Percentiles rank a stretch among this genome's conserved stretches.
These are phyloP conservation scores for Zelostemma sp. DNA, from an alignment of 1,140 invertebrate species.

Conservation along the genomic window DNA sequence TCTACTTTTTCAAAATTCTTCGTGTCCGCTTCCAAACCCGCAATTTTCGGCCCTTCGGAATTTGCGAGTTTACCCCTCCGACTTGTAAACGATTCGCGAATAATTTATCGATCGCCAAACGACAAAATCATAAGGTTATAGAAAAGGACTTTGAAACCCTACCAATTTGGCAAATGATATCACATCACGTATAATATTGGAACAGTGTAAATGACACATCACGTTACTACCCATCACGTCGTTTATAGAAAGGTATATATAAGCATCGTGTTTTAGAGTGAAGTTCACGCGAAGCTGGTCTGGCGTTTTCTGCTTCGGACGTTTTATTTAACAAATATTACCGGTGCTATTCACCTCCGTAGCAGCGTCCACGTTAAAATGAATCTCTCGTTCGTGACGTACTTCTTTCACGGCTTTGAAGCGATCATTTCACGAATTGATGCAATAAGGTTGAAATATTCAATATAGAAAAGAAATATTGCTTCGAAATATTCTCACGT, in stretches of 20 bases:
- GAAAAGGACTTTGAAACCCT: too few species aligned
- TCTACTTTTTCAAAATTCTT: neutral
- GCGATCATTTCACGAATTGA: conserved; percentile 22
- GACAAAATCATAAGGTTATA: too few species aligned
- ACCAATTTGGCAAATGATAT: neutral
- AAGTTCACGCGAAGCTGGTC: conserved; percentile 46
- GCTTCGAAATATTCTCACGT: too few species aligned
- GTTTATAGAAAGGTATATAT: conserved; percentile 13
- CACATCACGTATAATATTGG: conserved; percentile 4
- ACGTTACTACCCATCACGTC: neutral
- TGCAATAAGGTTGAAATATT: conserved; percentile 4
- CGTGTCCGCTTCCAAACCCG: too few species aligned
- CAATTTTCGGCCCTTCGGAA: too few species aligned
- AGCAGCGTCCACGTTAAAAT: conserved; percentile 1
- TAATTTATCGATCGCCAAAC: too few species aligned
- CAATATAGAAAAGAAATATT: too few species aligned
- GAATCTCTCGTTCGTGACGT: conserved; percentile 6
- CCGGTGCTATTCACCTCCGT: conserved; percentile 24
- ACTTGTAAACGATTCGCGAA: too few species aligned
- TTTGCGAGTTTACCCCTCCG: too few species aligned
- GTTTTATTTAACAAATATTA: conserved; percentile 52
- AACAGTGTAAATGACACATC: conserved; percentile 19
- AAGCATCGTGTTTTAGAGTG: conserved; percentile 13
- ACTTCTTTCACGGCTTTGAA: conserved; percentile 10
- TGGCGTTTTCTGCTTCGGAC: conserved; percentile 41